These are phyloP conservation scores for Hylyphantes graminicola DNA, from an alignment of 1,140 invertebrate species.

Conservation along the genomic window DNA sequence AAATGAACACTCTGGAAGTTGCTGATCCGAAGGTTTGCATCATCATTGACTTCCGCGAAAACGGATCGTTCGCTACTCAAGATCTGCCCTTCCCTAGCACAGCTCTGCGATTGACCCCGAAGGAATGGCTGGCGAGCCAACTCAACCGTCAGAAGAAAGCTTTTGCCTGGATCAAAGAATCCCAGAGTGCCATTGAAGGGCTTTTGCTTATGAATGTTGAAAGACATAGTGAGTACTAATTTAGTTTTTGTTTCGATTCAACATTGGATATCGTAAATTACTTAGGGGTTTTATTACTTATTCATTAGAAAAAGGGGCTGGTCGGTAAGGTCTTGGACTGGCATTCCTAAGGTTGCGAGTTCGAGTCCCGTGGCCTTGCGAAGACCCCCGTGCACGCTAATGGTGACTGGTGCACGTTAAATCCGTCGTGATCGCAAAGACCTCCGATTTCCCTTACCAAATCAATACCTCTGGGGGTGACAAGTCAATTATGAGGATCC, in stretches of 20 bases:
- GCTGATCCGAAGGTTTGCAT: constrained; percentile 85
- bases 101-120: constrained; percentile 48
- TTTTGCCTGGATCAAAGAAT: constrained; percentile 68
- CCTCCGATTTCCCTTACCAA: too few relatives aligned
- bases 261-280: too few relatives aligned
- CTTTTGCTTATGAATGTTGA: constrained; percentile 90
- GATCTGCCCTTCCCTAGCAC: constrained; percentile 61
- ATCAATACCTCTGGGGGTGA: too few relatives aligned
- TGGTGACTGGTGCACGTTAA: too few relatives aligned
- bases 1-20: constrained; percentile 82
- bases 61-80: constrained; percentile 43
- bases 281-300: too few relatives aligned
- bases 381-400: too few relatives aligned
- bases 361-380: too few relatives aligned
- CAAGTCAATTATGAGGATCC: too few relatives aligned
- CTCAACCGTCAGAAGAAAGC: constrained; percentile 55
- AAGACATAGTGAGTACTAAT: constrained; percentile 75
- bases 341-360: too few relatives aligned
- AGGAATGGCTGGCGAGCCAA: constrained; percentile 57
- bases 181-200: constrained; percentile 77
- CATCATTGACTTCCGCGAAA: constrained; percentile 53
- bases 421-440: too few relatives aligned
- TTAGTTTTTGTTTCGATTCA: neutral
- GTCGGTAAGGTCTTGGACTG: too few relatives aligned
- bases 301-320: too few relatives aligned